Evolutionary conservation across 2,888 invertebrate genomes (phyloP).

Genomic region (Tricholauxania praeusta): DNA sequence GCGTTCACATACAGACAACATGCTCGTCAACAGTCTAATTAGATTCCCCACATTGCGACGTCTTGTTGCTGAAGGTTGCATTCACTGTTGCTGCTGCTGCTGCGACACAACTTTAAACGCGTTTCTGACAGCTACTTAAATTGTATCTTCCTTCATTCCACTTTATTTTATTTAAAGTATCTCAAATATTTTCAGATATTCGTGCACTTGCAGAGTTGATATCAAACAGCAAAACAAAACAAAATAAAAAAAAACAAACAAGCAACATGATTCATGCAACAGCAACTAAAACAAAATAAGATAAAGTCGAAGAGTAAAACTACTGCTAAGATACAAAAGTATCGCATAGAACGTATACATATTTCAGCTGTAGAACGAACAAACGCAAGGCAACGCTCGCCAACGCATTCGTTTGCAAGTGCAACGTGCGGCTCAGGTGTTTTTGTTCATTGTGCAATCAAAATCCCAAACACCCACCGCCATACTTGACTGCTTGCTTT

Average conservation of each 20-base stretch:
- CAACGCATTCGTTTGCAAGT: constrained; percentile 20
- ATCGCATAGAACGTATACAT: background rate
- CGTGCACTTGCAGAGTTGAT: constrained; percentile 1
- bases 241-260: background rate
- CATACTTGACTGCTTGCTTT: background rate
- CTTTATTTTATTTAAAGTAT: background rate
- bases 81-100: constrained; percentile 3
- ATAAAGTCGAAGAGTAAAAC: no score
- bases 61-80: background rate
- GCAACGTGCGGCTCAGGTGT: constrained; percentile 25
- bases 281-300: background rate
- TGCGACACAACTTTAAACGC: constrained; percentile 1
- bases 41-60: constrained; percentile 13
- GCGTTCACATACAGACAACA: background rate
- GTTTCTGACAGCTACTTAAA: constrained; percentile 17
- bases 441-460: background rate
- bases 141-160: background rate
- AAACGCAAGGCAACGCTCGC: constrained; percentile 6
- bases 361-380: constrained; percentile 11
- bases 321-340: background rate
- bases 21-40: constrained; percentile 3
- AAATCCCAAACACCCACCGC: background rate
- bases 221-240: background rate
- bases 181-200: constrained; percentile 27
- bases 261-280: constrained; percentile 28